Evolutionary conservation across 1,140 invertebrate species (phyloP).

Genomic region (Bombus haemorrhoidalis): DNA sequence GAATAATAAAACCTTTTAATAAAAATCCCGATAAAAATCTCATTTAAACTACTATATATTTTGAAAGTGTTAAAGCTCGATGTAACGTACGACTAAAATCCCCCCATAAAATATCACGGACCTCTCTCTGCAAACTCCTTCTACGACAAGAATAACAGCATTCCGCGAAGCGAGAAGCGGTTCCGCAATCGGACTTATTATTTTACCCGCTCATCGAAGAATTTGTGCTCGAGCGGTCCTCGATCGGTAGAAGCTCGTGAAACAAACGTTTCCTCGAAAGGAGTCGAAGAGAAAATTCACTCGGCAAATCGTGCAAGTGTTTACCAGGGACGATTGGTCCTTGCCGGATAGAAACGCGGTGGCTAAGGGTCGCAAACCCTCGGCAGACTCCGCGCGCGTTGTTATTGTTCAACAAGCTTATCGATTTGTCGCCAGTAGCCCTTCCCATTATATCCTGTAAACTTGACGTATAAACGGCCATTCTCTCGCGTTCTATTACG

Average conservation of each 20-base stretch:
- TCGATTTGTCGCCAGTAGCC: conserved; percentile 31
- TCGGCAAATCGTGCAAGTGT: conserved; percentile 21
- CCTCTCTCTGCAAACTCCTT: background rate
- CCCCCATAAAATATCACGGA: background rate
- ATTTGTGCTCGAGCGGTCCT: background rate
- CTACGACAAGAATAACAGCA: background rate
- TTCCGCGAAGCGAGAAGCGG: background rate
- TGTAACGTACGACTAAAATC: background rate
- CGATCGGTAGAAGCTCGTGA: background rate
- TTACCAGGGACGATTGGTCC: conserved; percentile 19
- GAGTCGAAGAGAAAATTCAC: background rate
- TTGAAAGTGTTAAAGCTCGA: background rate
- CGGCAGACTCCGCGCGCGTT: conserved; percentile 4
- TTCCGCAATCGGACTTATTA: conserved; percentile 14
- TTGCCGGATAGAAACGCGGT: background rate
- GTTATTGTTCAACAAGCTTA: conserved; percentile 25
- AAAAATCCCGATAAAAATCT: background rate
- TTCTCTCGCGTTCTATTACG: conserved; percentile 1
- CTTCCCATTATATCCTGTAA: conserved; percentile 21
- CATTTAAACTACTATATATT: background rate
- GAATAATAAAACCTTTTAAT: background rate
- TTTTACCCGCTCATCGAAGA: background rate
- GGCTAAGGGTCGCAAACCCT: conserved; percentile 12
- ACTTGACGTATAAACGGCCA: conserved; percentile 17
- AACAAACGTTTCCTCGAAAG: background rate